phyloP scores from a whole-genome alignment of 1,140 invertebrate species.

The Araneus ventricosus region DNA sequence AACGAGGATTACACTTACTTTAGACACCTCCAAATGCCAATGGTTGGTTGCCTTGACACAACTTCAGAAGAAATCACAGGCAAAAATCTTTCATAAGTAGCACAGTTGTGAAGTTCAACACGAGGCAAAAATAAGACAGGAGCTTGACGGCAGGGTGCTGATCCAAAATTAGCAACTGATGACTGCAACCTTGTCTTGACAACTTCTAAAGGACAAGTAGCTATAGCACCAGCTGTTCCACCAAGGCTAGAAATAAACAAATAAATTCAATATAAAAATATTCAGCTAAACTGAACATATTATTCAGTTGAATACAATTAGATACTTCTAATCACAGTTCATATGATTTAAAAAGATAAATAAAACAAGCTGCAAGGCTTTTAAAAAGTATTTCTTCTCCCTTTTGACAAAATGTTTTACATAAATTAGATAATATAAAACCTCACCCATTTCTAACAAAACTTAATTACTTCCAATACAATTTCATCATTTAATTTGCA shows the following conservation, averaged over 20 bases:
- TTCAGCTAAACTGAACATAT: too few relatives aligned
- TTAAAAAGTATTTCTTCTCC: too few relatives aligned
- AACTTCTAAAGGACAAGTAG: slow-evolving; percentile 98
- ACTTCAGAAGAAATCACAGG: slow-evolving; percentile 62
- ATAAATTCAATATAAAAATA: slow-evolving; percentile 58
- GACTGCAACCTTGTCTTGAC: slow-evolving; percentile 99
- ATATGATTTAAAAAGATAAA: too few relatives aligned
- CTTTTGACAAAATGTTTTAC: too few relatives aligned
- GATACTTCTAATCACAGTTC: too few relatives aligned
- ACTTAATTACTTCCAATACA: too few relatives aligned
- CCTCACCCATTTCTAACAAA: too few relatives aligned
- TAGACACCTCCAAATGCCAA: slow-evolving; percentile 77
- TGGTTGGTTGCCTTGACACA: slow-evolving; percentile 21
- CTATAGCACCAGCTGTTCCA: slow-evolving; percentile 96
- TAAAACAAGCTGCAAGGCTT: too few relatives aligned
- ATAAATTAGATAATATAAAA: too few relatives aligned
- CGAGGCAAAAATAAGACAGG: slow-evolving; percentile 45
- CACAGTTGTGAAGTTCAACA: slow-evolving; percentile 68
- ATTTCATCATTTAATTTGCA: too few relatives aligned
- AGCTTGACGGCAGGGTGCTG: slow-evolving; percentile 52
- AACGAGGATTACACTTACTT: slow-evolving; percentile 69
- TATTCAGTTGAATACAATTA: too few relatives aligned
- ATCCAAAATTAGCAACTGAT: slow-evolving; percentile 82
- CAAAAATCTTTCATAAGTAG: slow-evolving; percentile 49
- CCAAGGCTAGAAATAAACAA: slow-evolving; percentile 86